These are phyloP conservation scores for Notothenia coriiceps DNA, from an alignment of 2,113 vertebrate species.

Conservation along the genomic window DNA sequence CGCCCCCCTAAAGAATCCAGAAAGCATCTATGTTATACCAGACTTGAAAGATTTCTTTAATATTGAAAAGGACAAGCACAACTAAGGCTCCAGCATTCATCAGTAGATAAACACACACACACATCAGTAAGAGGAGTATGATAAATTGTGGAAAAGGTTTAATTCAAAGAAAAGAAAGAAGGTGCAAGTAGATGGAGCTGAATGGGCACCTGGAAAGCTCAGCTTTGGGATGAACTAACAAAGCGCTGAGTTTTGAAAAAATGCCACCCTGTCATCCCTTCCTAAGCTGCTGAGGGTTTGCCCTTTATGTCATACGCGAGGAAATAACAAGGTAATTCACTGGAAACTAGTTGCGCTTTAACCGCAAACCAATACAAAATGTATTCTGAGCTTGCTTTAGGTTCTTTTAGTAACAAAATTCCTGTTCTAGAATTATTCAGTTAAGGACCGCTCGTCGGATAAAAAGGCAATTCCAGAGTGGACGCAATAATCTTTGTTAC, in stretches of 20 bases:
- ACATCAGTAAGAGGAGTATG: constrained; percentile 43
- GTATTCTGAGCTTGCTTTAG: constrained; percentile 41
- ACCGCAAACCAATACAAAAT: constrained; percentile 15
- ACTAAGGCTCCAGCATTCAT: constrained; percentile 58
- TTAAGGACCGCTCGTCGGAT: constrained; percentile 55
- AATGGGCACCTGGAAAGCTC: constrained; percentile 49
- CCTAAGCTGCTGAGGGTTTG: constrained; percentile 29
- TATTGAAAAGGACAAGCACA: constrained; percentile 17
- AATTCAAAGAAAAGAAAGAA: constrained; percentile 48
- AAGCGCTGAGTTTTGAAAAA: constrained; percentile 7
- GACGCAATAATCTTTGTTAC: constrained; percentile 46
- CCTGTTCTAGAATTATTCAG: constrained; percentile 41
- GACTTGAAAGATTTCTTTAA: neutral
- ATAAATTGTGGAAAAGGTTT: constrained; percentile 34
- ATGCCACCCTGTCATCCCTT: constrained; percentile 22
- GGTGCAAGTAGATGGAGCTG: constrained; percentile 49
- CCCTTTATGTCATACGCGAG: constrained; percentile 45
- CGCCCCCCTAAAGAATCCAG: constrained; percentile 55
- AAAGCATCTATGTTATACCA: constrained; percentile 48
- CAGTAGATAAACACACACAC: constrained; percentile 77
- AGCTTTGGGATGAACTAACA: constrained; percentile 35
- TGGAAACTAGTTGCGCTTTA: constrained; percentile 10
- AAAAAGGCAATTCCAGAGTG: constrained; percentile 44
- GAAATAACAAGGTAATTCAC: constrained; percentile 56
- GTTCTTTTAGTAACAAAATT: constrained; percentile 48